A percentile compares a stretch with the other conserved stretches of the same genome.
Conservation (phyloP, 2,113 vertebrate genomes). For the Ovis canadensis region DNA sequence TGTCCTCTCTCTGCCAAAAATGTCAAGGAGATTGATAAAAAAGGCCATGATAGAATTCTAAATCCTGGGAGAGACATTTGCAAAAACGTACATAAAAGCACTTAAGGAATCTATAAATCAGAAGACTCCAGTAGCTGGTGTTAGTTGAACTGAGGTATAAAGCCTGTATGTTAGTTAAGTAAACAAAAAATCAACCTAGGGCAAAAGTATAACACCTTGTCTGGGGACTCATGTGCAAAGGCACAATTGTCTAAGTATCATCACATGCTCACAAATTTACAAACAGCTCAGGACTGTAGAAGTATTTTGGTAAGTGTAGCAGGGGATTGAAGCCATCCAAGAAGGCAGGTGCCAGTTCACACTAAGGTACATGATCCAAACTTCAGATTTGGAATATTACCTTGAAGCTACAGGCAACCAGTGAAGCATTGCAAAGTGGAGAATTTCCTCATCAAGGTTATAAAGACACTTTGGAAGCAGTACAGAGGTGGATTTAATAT, state of each 20-base stretch:
- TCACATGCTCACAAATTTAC: too few relatives aligned
- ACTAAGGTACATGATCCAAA: neutral
- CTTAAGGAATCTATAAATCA: neutral
- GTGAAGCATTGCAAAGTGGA: neutral
- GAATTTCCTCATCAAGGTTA: neutral
- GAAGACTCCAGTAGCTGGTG: neutral
- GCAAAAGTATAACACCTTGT: neutral
- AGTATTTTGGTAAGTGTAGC: rapidly evolving
- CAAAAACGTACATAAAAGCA: neutral
- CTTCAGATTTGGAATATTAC: neutral
- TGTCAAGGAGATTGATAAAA: too few relatives aligned
- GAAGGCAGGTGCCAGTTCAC: neutral
- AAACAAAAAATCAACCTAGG: neutral
- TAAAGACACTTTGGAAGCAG: neutral
- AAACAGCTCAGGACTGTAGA: neutral
- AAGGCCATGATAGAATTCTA: neutral
- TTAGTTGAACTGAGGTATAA: neutral
- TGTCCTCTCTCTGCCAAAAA: neutral
- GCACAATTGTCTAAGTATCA: neutral
- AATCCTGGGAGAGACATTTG: neutral
- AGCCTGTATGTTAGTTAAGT: neutral
- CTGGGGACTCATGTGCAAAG: rapidly evolving
- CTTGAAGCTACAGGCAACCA: neutral
- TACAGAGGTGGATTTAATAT: neutral
- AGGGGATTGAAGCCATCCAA: neutral